Conservation (phyloP, 2,888 invertebrate species). For the Caenorhabditis sp. region DNA sequence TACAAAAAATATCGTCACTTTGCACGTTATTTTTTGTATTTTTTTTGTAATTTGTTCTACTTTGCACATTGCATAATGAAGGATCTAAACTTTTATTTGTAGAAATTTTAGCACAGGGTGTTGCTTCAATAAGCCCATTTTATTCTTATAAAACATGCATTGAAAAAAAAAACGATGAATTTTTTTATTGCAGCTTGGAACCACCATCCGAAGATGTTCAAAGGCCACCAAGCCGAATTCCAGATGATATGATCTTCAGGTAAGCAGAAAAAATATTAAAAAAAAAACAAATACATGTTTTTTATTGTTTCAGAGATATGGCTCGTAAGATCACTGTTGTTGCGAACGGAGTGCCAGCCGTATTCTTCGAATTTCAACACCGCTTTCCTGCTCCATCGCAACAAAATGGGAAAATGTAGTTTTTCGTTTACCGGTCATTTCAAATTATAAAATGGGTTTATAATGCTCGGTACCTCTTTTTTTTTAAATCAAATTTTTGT, state of each 20-base stretch:
- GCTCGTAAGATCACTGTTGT: slow-evolving; percentile 50
- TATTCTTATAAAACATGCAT: not conserved
- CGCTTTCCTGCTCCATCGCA: not conserved
- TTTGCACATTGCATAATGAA: no score
- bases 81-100: no score
- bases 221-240: slow-evolving; percentile 16
- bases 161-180: not conserved
- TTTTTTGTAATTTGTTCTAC: no score
- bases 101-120: no score
- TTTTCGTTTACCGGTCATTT: not conserved
- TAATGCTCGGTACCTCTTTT: no score
- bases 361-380: slow-evolving; percentile 52
- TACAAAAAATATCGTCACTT: no score
- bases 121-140: no score
- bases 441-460: no score
- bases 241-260: slow-evolving; percentile 39
- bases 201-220: slow-evolving; percentile 19
- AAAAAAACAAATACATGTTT: not conserved
- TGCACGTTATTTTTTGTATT: no score
- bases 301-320: slow-evolving; percentile 41
- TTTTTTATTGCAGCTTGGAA: slow-evolving; percentile 27
- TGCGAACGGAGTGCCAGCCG: slow-evolving; percentile 47
- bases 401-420: not conserved
- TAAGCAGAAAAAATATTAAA: slow-evolving; percentile 7
- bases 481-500: not conserved